Evolutionary conservation across 2,797 vertebrate genomes (phyloP).

Genomic region (Sparidentex hasta): DNA sequence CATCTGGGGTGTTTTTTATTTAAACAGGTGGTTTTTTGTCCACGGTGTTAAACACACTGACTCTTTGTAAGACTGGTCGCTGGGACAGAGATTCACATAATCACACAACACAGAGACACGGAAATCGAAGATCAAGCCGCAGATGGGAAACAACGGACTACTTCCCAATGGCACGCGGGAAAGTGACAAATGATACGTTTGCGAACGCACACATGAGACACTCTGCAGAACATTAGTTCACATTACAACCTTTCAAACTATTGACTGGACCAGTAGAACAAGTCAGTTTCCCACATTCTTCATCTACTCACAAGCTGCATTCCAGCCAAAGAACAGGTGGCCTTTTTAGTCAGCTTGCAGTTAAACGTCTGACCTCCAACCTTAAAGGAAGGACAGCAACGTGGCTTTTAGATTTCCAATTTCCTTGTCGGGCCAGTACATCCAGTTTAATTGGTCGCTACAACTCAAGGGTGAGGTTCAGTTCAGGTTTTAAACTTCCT

Average conservation of each 20-base stretch:
- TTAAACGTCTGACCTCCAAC: conserved; percentile 18
- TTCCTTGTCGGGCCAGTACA: background rate
- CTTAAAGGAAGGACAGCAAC: background rate
- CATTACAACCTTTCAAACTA: conserved; percentile 17
- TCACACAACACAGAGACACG: conserved; percentile 24
- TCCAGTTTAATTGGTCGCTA: background rate
- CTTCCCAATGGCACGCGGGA: conserved; percentile 26
- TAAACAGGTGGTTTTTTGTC: conserved; percentile 60
- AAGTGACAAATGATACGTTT: conserved; percentile 36
- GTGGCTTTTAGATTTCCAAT: conserved; percentile 1
- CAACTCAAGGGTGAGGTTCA: conserved; percentile 14
- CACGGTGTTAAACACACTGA: conserved; percentile 31
- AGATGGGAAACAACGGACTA: conserved; percentile 49
- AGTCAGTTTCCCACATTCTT: conserved; percentile 44
- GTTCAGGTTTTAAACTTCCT: background rate
- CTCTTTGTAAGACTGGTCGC: conserved; percentile 40
- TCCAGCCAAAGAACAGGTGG: conserved; percentile 43
- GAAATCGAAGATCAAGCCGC: conserved; percentile 44
- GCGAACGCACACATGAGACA: background rate
- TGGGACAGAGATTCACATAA: conserved; percentile 36
- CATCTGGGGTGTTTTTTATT: conserved; percentile 32
- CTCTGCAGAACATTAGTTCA: background rate
- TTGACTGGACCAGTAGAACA: conserved; percentile 24
- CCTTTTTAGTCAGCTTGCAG: conserved; percentile 6
- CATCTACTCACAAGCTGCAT: background rate